A percentile compares a stretch with the other conserved stretches of the same genome.
Evolutionary conservation across 2,113 vertebrate species (phyloP).

Genomic region (Alaudala cheleensis): DNA sequence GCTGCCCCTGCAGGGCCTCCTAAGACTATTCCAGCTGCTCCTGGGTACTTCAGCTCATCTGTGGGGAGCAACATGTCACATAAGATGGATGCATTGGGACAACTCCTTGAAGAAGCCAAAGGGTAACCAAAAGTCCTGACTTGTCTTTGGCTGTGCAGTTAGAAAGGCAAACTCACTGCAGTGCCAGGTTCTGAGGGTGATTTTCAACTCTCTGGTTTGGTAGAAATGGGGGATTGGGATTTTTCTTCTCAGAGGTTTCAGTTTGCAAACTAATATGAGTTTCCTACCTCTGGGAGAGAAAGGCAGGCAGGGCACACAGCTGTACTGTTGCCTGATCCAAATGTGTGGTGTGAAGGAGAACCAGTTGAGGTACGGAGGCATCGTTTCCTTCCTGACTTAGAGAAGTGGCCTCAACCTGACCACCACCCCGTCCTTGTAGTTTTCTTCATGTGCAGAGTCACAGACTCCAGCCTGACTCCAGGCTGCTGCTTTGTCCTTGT

Average conservation of each 20-base stretch:
- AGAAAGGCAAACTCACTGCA: not conserved
- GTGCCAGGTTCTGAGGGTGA: not conserved
- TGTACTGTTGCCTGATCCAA: not conserved
- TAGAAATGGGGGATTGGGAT: not conserved
- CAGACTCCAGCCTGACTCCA: not conserved
- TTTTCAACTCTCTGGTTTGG: not conserved
- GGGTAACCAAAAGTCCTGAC: constrained; percentile 64
- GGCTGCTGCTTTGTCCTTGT: not conserved
- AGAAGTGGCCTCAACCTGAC: not conserved
- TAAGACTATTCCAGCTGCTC: constrained; percentile 33
- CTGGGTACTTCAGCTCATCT: constrained; percentile 23
- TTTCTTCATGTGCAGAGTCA: not conserved
- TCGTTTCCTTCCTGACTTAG: not conserved
- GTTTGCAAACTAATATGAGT: fast-evolving
- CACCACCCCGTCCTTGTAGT: not conserved
- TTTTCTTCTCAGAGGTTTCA: not conserved
- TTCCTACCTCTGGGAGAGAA: not conserved
- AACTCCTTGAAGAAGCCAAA: constrained; percentile 76
- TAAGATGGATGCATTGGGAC: constrained; percentile 70
- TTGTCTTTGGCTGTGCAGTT: not conserved
- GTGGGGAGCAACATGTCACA: constrained; percentile 33
- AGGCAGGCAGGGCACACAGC: not conserved
- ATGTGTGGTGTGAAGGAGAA: not conserved
- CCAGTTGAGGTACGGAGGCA: not conserved
- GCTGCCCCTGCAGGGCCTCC: constrained; percentile 18